Evolutionary conservation across 2,113 vertebrate species (phyloP).

Genomic region (Acrocephalus arundinaceus): DNA sequence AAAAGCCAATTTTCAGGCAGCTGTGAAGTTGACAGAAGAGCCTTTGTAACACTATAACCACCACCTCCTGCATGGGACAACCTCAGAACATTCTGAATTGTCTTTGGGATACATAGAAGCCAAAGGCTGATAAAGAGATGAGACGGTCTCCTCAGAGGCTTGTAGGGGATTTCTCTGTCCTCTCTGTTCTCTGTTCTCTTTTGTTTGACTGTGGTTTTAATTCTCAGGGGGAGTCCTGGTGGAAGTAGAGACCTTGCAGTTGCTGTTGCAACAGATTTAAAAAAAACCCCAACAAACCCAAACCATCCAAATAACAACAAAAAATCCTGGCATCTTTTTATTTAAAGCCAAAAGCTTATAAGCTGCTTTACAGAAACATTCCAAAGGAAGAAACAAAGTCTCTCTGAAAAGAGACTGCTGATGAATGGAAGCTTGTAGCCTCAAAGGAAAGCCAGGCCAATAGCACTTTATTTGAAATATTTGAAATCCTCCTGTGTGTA

Average conservation of each 20-base stretch:
- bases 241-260: slow-evolving; percentile 20
- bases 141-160: not conserved
- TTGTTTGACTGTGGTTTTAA: slow-evolving; percentile 27
- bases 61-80: slow-evolving; percentile 33
- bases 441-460: slow-evolving; percentile 30
- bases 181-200: slow-evolving; percentile 7
- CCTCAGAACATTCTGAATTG: slow-evolving; percentile 25
- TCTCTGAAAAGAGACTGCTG: slow-evolving; percentile 33
- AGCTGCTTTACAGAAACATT: slow-evolving; percentile 63
- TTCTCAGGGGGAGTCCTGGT: not conserved
- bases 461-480: slow-evolving; percentile 46
- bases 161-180: slow-evolving; percentile 12
- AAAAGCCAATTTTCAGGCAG: slow-evolving; percentile 24
- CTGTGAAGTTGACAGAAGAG: slow-evolving; percentile 40
- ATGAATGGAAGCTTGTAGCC: slow-evolving; percentile 59
- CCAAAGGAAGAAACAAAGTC: slow-evolving; percentile 42
- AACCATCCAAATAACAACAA: not conserved
- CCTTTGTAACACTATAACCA: slow-evolving; percentile 30
- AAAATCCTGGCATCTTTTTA: not conserved
- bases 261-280: not conserved
- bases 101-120: slow-evolving; percentile 28
- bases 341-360: slow-evolving; percentile 49
- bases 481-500: slow-evolving; percentile 42
- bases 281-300: not conserved
- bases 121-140: slow-evolving; percentile 57